Percentiles rank a stretch among this genome's conserved stretches.
Conservation (phyloP, 2,888 invertebrate species). For the Griposia aprilina region DNA sequence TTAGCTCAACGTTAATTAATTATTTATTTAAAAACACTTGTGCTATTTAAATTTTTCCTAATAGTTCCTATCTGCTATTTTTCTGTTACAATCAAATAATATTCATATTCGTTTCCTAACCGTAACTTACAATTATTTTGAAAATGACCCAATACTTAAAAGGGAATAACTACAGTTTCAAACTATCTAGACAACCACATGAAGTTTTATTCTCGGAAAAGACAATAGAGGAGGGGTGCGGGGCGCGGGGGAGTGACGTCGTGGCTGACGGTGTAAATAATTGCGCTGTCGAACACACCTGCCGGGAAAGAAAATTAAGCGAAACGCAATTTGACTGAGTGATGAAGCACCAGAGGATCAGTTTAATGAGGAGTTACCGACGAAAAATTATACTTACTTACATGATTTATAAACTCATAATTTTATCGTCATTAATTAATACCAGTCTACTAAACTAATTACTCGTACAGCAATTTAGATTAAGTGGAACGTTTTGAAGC, state of each 20-base stretch:
- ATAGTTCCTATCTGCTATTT: no score
- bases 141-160: conserved; percentile 71
- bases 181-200: conserved; percentile 84
- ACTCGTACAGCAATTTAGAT: conserved; percentile 72
- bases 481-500: conserved; percentile 65
- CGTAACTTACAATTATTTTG: no score
- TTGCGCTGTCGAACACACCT: conserved; percentile 91
- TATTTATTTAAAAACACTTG: no score
- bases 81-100: no score
- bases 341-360: conserved; percentile 89
- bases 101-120: no score
- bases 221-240: conserved; percentile 70
- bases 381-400: conserved; percentile 81
- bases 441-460: conserved; percentile 73
- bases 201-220: conserved; percentile 80
- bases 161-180: conserved; percentile 78
- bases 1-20: no score
- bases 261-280: conserved; percentile 89
- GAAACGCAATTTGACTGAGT: conserved; percentile 91
- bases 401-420: conserved; percentile 63
- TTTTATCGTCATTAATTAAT: conserved; percentile 76
- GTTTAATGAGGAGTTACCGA: conserved; percentile 88
- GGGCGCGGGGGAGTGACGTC: conserved; percentile 81
- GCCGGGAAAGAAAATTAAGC: conserved; percentile 90
- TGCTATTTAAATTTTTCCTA: no score